phyloP scores from a whole-genome alignment of 2,888 invertebrate genomes.

The Automeris io region DNA sequence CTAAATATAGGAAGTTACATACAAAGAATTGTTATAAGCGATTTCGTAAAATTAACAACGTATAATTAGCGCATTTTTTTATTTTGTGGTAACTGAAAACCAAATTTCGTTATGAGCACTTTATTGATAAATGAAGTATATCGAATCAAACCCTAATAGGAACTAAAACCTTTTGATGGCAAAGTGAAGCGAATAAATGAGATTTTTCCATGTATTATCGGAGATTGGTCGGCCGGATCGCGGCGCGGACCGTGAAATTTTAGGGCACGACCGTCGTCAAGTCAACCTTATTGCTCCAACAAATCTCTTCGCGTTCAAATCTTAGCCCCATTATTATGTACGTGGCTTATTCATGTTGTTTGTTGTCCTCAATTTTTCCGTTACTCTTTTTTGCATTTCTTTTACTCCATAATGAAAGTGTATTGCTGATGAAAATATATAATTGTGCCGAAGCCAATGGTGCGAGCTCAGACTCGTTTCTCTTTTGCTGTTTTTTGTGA shows the following conservation, averaged over 20 bases:
- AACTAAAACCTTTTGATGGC: slow-evolving; percentile 6
- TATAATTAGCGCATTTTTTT: too few relatives aligned
- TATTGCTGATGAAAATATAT: not conserved
- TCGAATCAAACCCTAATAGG: too few relatives aligned
- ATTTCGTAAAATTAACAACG: too few relatives aligned
- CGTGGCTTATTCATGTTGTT: not conserved
- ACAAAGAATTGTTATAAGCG: too few relatives aligned
- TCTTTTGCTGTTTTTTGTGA: too few relatives aligned
- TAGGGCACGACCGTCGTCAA: slow-evolving; percentile 23
- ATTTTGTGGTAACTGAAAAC: too few relatives aligned
- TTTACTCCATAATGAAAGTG: not conserved
- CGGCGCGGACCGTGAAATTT: slow-evolving; percentile 30
- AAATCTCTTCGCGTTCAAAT: slow-evolving; percentile 1
- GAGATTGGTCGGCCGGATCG: slow-evolving; percentile 17
- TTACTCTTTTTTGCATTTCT: not conserved
- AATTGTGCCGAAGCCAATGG: too few relatives aligned
- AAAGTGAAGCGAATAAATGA: slow-evolving; percentile 19
- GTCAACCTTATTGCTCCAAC: not conserved
- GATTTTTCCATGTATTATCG: slow-evolving; percentile 14
- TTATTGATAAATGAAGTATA: too few relatives aligned
- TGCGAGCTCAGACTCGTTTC: too few relatives aligned
- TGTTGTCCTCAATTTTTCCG: not conserved
- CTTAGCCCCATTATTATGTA: not conserved
- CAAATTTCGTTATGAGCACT: too few relatives aligned
- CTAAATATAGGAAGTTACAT: too few relatives aligned